Evolutionary conservation across 1,140 invertebrate genomes (phyloP).

Genomic region (Batillaria attramentaria): DNA sequence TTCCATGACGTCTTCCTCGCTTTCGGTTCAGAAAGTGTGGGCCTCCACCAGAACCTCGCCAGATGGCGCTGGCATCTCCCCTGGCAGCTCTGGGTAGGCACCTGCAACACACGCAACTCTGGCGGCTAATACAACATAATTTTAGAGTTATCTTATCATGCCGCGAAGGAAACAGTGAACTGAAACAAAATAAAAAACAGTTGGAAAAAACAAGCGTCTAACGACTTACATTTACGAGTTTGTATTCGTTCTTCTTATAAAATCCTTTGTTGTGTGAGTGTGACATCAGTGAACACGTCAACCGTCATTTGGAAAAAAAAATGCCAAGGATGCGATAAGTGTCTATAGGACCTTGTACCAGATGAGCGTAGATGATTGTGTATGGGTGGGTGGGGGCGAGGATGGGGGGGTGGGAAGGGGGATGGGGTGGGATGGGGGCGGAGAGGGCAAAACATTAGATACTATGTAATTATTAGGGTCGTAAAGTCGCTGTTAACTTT

Average conservation of each 20-base stretch:
- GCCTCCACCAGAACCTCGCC: constrained; percentile 27
- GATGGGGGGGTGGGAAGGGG: no score
- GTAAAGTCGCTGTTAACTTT: no score
- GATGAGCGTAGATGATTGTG: no score
- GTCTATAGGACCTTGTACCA: no score
- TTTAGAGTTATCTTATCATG: neutral
- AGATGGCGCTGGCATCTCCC: neutral
- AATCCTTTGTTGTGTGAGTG: neutral
- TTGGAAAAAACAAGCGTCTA: neutral
- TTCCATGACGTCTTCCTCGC: no score
- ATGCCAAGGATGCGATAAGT: no score
- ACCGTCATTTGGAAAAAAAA: no score
- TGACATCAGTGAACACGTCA: neutral
- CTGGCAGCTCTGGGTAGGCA: constrained; percentile 20
- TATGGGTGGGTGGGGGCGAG: no score
- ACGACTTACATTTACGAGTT: neutral
- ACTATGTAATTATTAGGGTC: no score
- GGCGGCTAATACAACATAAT: neutral
- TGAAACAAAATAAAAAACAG: neutral
- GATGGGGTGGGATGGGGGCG: no score
- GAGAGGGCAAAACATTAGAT: no score
- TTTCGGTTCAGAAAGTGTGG: constrained; percentile 21
- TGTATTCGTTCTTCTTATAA: neutral
- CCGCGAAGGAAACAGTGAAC: neutral
- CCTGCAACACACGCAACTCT: neutral